Evolutionary conservation across 2,888 invertebrate species (phyloP).

Genomic region (Schizaphis graminum): DNA sequence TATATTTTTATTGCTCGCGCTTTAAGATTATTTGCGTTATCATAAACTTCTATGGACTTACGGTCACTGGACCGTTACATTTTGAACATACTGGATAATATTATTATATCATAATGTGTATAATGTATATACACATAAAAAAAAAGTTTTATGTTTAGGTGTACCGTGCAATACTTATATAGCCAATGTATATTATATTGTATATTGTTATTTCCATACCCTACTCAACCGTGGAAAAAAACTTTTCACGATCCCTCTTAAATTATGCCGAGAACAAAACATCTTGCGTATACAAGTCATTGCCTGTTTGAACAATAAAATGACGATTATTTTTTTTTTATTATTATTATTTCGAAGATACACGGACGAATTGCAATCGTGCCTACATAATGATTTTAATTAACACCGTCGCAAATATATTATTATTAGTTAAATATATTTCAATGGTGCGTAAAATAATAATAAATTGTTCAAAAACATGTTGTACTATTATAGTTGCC

Average conservation of each 20-base stretch:
- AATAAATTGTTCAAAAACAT: not conserved
- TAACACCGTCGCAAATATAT: not conserved
- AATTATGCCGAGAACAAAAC: conserved; percentile 39
- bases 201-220: not conserved
- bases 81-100: not conserved
- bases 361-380: too few species aligned
- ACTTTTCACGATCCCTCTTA: not conserved
- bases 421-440: not conserved
- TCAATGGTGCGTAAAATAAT: not conserved
- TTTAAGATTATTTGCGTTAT: conserved; percentile 29
- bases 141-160: conserved; percentile 24
- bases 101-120: not conserved
- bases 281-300: not conserved
- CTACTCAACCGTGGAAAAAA: not conserved
- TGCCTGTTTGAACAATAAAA: not conserved
- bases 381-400: not conserved
- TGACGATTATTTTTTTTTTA: not conserved
- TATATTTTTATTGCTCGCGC: not conserved
- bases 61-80: not conserved
- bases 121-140: not conserved
- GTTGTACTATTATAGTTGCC: not conserved
- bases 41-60: conserved; percentile 5
- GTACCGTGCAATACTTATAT: not conserved
- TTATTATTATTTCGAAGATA: not conserved
- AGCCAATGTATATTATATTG: not conserved